phyloP scores from a whole-genome alignment of 2,797 vertebrate genomes.

The Salarias fasciatus region DNA sequence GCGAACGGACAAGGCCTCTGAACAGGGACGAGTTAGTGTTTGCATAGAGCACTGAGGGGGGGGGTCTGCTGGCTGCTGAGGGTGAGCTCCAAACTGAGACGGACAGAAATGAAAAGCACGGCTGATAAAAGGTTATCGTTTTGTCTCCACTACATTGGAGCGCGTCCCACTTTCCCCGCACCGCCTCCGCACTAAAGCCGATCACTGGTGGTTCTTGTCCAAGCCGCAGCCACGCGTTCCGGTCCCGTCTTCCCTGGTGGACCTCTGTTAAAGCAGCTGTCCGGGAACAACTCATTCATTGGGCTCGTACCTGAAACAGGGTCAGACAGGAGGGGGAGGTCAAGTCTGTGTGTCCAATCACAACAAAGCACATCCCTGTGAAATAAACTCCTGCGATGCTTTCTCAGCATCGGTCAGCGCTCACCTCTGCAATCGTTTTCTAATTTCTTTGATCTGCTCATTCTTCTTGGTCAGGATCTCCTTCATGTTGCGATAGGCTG shows the following conservation, averaged over 20 bases:
- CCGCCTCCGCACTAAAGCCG: slow-evolving; percentile 39
- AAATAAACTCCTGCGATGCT: too few species aligned
- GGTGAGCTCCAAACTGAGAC: slow-evolving; percentile 45
- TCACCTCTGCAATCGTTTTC: slow-evolving; percentile 90
- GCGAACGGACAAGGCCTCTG: slow-evolving; percentile 68
- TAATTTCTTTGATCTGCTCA: slow-evolving; percentile 94
- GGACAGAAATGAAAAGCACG: slow-evolving; percentile 47
- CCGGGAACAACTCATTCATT: slow-evolving; percentile 74
- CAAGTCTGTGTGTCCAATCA: too few species aligned
- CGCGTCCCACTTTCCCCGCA: slow-evolving; percentile 1
- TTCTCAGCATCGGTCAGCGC: too few species aligned
- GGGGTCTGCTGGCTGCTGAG: slow-evolving; percentile 55
- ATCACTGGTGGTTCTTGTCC: slow-evolving; percentile 37
- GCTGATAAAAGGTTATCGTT: slow-evolving; percentile 28
- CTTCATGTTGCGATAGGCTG: slow-evolving; percentile 97
- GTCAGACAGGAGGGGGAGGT: too few species aligned
- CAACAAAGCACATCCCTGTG: too few species aligned
- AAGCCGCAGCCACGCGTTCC: slow-evolving; percentile 29
- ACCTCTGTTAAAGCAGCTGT: slow-evolving; percentile 29
- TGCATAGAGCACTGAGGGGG: slow-evolving; percentile 70
- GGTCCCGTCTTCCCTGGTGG: slow-evolving; percentile 16
- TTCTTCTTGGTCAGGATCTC: slow-evolving; percentile 98
- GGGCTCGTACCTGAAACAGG: slow-evolving; percentile 80
- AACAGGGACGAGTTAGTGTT: slow-evolving; percentile 55
- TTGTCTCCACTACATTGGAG: slow-evolving; percentile 19